Evolutionary conservation across 1,140 invertebrate genomes (phyloP).

Genomic region (Periplaneta americana): DNA sequence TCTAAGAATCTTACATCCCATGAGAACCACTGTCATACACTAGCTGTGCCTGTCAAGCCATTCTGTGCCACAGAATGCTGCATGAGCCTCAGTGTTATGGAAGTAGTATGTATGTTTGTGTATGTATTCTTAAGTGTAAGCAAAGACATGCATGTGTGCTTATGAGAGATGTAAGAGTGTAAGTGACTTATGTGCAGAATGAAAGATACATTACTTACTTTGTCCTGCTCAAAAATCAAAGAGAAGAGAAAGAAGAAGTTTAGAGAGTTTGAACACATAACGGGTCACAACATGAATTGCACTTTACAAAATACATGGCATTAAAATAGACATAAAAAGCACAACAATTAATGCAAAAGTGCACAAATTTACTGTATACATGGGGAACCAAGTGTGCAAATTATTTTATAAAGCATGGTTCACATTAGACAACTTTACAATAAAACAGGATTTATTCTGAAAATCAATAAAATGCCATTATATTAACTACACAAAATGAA

Average conservation of each 20-base stretch:
- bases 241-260: constrained; percentile 25
- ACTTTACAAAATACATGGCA: background rate
- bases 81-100: background rate
- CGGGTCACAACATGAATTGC: background rate
- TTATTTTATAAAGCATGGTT: background rate
- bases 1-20: background rate
- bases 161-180: constrained; percentile 1
- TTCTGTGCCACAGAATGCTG: background rate
- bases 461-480: background rate
- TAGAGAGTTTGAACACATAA: constrained; percentile 11
- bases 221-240: constrained; percentile 28
- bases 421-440: background rate
- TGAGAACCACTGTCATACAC: background rate
- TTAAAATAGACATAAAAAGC: background rate
- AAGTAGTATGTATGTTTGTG: background rate
- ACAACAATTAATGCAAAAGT: constrained; percentile 4
- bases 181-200: background rate
- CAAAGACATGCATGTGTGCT: background rate
- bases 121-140: no score
- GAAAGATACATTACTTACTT: constrained; percentile 28
- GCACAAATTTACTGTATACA: background rate
- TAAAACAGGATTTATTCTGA: background rate
- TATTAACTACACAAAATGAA: no score
- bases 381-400: background rate
- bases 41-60: background rate